These are phyloP conservation scores for Tromatobia lineatoria DNA, from an alignment of 2,888 invertebrate species.

Conservation along the genomic window DNA sequence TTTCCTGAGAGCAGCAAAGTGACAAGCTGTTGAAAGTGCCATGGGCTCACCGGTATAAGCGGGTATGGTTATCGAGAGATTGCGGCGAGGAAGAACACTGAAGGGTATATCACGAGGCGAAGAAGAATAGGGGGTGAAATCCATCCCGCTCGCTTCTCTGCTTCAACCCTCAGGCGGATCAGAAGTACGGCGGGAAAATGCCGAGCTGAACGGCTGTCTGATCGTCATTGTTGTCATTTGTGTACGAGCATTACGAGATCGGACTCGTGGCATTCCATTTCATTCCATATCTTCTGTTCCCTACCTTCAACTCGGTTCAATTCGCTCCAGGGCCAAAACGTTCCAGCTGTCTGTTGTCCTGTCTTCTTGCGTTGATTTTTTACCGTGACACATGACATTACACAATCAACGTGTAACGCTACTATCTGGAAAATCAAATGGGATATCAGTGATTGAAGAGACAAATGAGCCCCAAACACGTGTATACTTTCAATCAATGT, in stretches of 20 bases:
- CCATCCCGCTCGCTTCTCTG: slow-evolving; percentile 81
- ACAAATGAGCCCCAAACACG: neutral
- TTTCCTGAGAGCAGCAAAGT: slow-evolving; percentile 30
- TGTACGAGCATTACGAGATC: slow-evolving; percentile 64
- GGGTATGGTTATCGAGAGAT: slow-evolving; percentile 68
- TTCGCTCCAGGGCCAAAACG: slow-evolving; percentile 66
- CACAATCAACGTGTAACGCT: neutral
- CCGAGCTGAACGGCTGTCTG: slow-evolving; percentile 72
- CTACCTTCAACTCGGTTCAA: slow-evolving; percentile 56
- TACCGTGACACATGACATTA: slow-evolving; percentile 15
- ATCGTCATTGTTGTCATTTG: slow-evolving; percentile 79
- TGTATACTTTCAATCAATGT: neutral
- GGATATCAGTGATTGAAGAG: neutral
- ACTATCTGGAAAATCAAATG: neutral
- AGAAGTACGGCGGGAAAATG: slow-evolving; percentile 59
- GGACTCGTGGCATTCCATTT: slow-evolving; percentile 62
- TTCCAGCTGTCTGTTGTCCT: slow-evolving; percentile 63
- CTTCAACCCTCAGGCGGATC: slow-evolving; percentile 65
- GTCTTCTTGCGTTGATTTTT: slow-evolving; percentile 58
- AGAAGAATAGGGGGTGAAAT: slow-evolving; percentile 78
- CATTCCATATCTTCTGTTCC: slow-evolving; percentile 62
- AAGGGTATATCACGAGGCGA: slow-evolving; percentile 80
- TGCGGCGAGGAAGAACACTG: slow-evolving; percentile 83
- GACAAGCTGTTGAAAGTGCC: slow-evolving; percentile 47
- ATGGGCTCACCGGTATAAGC: slow-evolving; percentile 52